Percentiles rank a stretch among this genome's conserved stretches.
These are phyloP conservation scores for Clivina fossor DNA, from an alignment of 2,888 invertebrate genomes.

Conservation along the genomic window DNA sequence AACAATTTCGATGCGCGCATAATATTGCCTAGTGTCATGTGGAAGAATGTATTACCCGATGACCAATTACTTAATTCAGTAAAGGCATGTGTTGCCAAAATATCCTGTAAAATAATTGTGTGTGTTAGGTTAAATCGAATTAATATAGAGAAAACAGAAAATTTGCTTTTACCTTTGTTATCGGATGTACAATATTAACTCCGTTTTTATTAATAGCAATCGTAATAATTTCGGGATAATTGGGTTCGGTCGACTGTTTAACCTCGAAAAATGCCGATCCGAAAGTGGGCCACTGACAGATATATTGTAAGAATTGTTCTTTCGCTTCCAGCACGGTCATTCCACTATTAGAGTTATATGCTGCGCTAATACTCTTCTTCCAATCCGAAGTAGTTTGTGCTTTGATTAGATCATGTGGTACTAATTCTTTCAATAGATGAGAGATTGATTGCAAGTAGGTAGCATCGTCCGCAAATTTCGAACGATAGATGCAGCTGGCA, in stretches of 20 bases:
- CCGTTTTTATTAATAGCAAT: constrained; percentile 91
- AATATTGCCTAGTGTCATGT: constrained; percentile 93
- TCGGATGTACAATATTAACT: constrained; percentile 85
- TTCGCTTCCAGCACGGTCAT: constrained; percentile 76
- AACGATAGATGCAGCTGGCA: constrained; percentile 78
- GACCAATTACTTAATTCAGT: constrained; percentile 93
- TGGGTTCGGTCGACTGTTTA: constrained; percentile 86
- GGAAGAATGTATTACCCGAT: constrained; percentile 92
- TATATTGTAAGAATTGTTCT: constrained; percentile 72
- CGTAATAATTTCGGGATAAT: constrained; percentile 81
- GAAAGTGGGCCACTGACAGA: constrained; percentile 83
- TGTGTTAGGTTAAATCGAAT: too few species aligned
- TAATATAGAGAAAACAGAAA: too few species aligned
- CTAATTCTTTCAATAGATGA: constrained; percentile 64
- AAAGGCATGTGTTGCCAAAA: constrained; percentile 82
- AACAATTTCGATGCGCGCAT: constrained; percentile 87
- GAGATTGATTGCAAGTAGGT: constrained; percentile 55
- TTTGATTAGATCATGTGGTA: constrained; percentile 78
- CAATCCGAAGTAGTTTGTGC: constrained; percentile 75
- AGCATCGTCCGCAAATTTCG: constrained; percentile 71
- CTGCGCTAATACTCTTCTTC: constrained; percentile 71
- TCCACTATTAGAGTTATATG: constrained; percentile 63
- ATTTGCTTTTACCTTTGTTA: constrained; percentile 82
- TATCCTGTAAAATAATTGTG: constrained; percentile 69
- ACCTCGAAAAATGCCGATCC: constrained; percentile 96